A percentile compares a stretch with the other conserved stretches of the same genome.
Conservation (phyloP, 2,888 invertebrate genomes). For the Tiphia femorata region DNA sequence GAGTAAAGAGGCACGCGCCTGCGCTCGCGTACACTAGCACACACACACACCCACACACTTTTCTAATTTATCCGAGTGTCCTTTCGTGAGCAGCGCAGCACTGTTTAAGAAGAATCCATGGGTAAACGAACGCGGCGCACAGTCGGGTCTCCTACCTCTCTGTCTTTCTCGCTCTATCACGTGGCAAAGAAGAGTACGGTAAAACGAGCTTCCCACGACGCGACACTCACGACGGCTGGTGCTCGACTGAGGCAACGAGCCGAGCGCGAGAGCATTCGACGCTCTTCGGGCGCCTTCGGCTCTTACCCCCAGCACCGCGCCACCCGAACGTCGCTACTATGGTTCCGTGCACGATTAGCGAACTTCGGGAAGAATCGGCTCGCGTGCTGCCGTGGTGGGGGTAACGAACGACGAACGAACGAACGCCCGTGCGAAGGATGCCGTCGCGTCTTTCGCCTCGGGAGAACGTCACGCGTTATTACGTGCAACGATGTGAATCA, state of each 20-base stretch:
- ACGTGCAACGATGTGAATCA: conserved; percentile 33
- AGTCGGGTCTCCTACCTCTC: conserved; percentile 5
- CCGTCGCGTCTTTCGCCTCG: conserved; percentile 26
- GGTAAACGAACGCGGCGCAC: background rate
- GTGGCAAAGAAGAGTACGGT: conserved; percentile 22
- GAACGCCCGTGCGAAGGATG: conserved; percentile 12
- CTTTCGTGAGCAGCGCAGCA: background rate
- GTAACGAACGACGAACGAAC: conserved; percentile 11
- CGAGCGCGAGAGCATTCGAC: conserved; percentile 35
- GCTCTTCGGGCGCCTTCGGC: conserved; percentile 46
- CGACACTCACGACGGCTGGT: conserved; percentile 47
- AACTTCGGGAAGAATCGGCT: conserved; percentile 28
- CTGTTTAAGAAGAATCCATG: too few species aligned
- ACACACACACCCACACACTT: conserved; percentile 32
- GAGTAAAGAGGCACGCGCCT: conserved; percentile 20
- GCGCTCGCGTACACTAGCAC: conserved; percentile 32
- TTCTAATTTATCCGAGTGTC: conserved; percentile 8
- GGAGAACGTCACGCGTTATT: conserved; percentile 29
- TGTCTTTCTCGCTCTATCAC: conserved; percentile 21
- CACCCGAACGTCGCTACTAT: conserved; percentile 2
- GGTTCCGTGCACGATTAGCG: conserved; percentile 21
- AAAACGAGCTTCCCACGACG: conserved; percentile 22
- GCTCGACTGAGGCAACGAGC: conserved; percentile 42
- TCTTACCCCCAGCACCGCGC: conserved; percentile 9
- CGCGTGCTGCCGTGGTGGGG: conserved; percentile 19